Base-by-base conservation (phyloP, 2,113 vertebrate genomes). In the Chionomys nivalis region DNA sequence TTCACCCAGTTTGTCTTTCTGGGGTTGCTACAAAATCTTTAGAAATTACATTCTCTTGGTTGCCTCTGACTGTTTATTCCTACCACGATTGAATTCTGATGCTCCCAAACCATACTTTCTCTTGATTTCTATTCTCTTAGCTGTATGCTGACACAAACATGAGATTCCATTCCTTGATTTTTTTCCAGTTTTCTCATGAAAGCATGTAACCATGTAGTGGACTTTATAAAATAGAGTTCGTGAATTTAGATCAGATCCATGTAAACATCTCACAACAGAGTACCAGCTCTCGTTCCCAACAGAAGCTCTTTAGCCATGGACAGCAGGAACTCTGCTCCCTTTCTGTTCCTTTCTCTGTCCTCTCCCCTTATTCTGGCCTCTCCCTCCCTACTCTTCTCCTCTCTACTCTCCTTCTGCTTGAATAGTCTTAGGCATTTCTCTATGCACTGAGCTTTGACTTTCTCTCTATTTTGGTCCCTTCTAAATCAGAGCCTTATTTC, bases 141-240 rank as follows among this genome's bases (percentile, higher is more conserved):
- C 44, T 72, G 1, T n/a, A 39, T 82, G 33, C 52, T 52, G 72
- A 70, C 36, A 31, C 63, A 90, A 47, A 36, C 26, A 87, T 63
- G 70, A 90, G 90, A 90, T n/a, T 85, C 36, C 92, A 68, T 88
- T 94, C 42, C 33, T 7, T 88, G 33, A 52, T 88, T 95, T 77
- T 92, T 83, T 58, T 31, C 44, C 83, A 65, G 3, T 44, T 92
- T 87, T 96, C 11, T 96, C 11, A 77, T 33, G 5, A 76, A 58
- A 24, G 1, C 13, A 7, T 39, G 7, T 24, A 66, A 86, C 26
- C 88, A 3, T 70, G 7, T 66, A 87, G 42, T 76, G 36, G 23
- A 66, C 11, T 26, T n/a, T 79, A 78, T 75, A 23, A 88, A 66
- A 75, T 17, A 83, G 55, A 73, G 21, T 17, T 33, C 31, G 44